Percentiles rank a stretch among this genome's conserved stretches.
Conservation (phyloP, 1,140 invertebrate genomes). For the Penaeus indicus region DNA sequence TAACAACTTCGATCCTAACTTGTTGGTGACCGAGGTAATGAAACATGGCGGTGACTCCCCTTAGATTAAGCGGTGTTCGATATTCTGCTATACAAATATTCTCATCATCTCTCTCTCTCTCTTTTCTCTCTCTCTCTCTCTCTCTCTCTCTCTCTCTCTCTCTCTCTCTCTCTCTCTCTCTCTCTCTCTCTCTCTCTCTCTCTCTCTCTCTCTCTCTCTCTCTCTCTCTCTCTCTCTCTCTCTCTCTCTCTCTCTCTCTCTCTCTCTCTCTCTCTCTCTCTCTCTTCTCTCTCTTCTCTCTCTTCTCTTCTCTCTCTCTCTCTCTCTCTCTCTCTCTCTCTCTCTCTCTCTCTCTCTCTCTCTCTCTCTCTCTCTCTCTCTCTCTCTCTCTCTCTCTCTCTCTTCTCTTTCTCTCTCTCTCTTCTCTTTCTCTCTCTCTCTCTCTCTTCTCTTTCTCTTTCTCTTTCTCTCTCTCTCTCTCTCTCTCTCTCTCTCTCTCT, state of each 20-base stretch:
- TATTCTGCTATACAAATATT: too few species aligned
- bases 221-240: conserved; percentile 16
- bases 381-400: too few species aligned
- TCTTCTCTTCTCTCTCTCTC: neutral
- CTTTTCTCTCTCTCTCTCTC: conserved; percentile 3
- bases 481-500: neutral
- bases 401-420: too few species aligned
- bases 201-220: neutral
- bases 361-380: conserved; percentile 2
- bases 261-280: too few species aligned
- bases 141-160: neutral
- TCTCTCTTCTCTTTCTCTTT: neutral
- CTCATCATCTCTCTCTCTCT: too few species aligned
- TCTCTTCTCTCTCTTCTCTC: neutral
- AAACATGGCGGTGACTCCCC: neutral
- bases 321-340: too few species aligned
- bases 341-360: conserved; percentile 8
- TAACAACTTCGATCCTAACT: too few species aligned
- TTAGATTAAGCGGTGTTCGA: neutral
- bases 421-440: neutral
- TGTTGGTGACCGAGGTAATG: neutral
- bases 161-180: too few species aligned
- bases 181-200: neutral
- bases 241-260: neutral
- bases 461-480: neutral